A percentile compares a stretch with the other conserved stretches of the same genome.
Conservation (phyloP, 2,113 vertebrate species). For the Apodemus speciosus region DNA sequence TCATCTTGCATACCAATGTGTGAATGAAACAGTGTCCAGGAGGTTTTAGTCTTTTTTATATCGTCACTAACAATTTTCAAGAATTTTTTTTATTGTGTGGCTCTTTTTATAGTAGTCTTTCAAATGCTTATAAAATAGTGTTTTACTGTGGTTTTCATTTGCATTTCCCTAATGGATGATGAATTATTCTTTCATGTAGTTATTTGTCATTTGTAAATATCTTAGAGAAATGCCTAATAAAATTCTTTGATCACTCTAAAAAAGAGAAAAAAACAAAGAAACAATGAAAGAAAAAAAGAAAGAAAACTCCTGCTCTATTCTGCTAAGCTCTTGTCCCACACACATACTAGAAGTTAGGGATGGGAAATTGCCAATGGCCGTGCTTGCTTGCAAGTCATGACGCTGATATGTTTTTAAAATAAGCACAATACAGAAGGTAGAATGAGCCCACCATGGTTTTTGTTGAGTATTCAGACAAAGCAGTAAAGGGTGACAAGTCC, state of each 20-base stretch:
- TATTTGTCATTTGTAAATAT: not conserved
- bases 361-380: not conserved
- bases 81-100: not conserved
- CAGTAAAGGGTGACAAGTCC: not conserved
- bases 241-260: constrained; percentile 24
- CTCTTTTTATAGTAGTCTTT: not conserved
- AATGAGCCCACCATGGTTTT: not conserved
- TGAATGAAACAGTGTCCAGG: not conserved
- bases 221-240: constrained; percentile 37
- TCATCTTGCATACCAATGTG: not conserved
- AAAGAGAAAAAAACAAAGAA: too few relatives aligned
- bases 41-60: not conserved
- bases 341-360: not conserved
- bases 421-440: not conserved
- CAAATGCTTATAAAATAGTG: not conserved
- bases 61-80: not conserved
- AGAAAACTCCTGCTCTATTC: not conserved
- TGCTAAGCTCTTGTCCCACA: not conserved
- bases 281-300: too few relatives aligned
- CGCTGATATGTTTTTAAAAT: not conserved
- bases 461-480: not conserved
- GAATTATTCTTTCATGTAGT: not conserved
- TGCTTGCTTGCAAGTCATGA: not conserved
- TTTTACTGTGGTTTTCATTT: not conserved
- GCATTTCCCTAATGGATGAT: not conserved